Base-by-base conservation (phyloP, 2,797 vertebrate genomes). In the Allobates femoralis region DNA sequence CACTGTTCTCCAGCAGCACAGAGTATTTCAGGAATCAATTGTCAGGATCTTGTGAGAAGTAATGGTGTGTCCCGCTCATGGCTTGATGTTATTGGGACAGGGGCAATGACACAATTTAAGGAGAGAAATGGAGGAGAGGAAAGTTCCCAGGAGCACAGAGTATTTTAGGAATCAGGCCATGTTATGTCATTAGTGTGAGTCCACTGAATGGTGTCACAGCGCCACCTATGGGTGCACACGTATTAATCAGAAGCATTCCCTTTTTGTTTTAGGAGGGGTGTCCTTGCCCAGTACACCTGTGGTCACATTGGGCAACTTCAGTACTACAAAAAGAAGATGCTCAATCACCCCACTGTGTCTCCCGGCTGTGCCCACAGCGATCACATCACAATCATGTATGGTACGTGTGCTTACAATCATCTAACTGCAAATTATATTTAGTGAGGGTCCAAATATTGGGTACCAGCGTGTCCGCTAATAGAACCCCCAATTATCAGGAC, bases 261-360 rank as follows among this genome's bases (percentile, higher is more conserved):
- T 32, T 75, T 18, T 79, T 73, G 32, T 79, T 73, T 46, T 89
- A 95, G 93, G 92, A 60, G 87, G 89, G 84, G 90, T 94, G 75
- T 90, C 90, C 3, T 51, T 89, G 88, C 88, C 91, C 55, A 89
- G 92, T 83, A 93, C 92, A 18, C 92, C 92, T 0, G 89, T 92
- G 82, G 90, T 53, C 15, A n/a, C 90, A 28, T 89, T 90, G 85
- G 85, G 56, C 0, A 18, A 76, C 73, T 56, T 75, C 37, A 78
- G 87, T 64, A 73, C 91, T 66, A 88, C 90, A 64, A 90, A 86
- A 75, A 84, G 30, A 81, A 89, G 75, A 86, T 86, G 89, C 74
- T n/a, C 87, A 56, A 89, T 91, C 75, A 89, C 90, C n/a, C 90
- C 92, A 0, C 34, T 92, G 81, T 90, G 58, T 0, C 90, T 94